Base-by-base conservation (phyloP, 1,140 invertebrate species). In the Sipha flava region DNA sequence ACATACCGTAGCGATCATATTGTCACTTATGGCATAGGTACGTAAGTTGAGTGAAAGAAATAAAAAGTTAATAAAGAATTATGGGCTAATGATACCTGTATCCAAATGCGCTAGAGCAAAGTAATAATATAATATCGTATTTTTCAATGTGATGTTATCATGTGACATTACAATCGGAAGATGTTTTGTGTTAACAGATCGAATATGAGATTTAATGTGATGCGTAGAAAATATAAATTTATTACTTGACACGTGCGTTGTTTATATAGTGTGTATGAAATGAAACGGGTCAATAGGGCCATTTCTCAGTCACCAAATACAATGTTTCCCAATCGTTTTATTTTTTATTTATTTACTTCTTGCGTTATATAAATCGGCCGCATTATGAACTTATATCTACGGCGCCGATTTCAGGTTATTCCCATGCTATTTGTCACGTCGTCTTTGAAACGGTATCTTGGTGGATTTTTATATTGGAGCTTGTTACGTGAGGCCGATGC, bases 371-470 rank as follows among this genome's bases (percentile, higher is more conserved):
- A 70, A 70, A 72, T 72, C 26, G 43, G 26, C 49, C 1, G 23
- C 49, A 72, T 72, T 49, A 72, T 72, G 31, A 34, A 9, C 68
- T 72, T 72, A 72, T 72, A 49, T 31, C 18, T 72, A 31, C 45
- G 2, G 16, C 1, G 7, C 66, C 23, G 21, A 70, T 72, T 31
- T 47, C 16, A 16, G n/a, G n/a, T 43, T 68, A 34, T 23, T 26
- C 29, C 4, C 12, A 14, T 18, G 43, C 26, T 26, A 70, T 47
- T 31, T 3, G 7, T 29, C 16, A 16, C 40, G n/a, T 1, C 6
- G 21, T n/a, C 16, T 45, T 47, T 70, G 43, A 70, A 70, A 70
- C 47, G 40, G 66, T 47, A 70, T 47, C 23, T 29, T 31, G 10
- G 43, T 45, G 66, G 18, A 49, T 72, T 29, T 34, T n/a, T n/a